A percentile compares a stretch with the other conserved stretches of the same genome.
These are phyloP conservation scores for Cnemophilus loriae DNA, from an alignment of 2,113 vertebrate species.

Conservation along the genomic window DNA sequence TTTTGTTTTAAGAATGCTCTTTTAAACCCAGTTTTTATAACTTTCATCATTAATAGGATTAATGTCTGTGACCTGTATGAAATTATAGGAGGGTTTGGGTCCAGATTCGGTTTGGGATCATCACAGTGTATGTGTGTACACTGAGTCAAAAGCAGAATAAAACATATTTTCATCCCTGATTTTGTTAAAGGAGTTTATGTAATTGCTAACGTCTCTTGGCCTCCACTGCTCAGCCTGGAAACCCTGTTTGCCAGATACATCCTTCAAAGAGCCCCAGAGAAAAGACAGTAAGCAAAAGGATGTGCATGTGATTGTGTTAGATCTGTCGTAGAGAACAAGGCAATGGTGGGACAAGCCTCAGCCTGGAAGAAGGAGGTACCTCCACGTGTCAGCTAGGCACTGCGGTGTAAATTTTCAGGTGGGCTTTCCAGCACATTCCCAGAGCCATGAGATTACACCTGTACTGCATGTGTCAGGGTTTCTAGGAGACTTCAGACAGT, in stretches of 20 bases:
- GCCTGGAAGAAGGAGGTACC: neutral
- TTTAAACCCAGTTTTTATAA: neutral
- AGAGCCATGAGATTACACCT: neutral
- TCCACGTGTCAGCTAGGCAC: rapidly evolving
- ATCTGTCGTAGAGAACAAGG: neutral
- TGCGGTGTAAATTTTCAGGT: neutral
- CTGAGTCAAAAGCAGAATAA: neutral
- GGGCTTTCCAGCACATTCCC: neutral
- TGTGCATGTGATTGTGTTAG: neutral
- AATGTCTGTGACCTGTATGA: neutral
- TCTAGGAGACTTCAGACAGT: neutral
- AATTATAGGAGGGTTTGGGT: neutral
- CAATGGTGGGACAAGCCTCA: neutral
- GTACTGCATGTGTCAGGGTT: neutral
- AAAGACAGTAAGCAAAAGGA: neutral
- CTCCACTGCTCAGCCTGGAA: neutral
- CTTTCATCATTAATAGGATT: neutral
- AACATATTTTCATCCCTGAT: neutral
- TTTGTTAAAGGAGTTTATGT: neutral
- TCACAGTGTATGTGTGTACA: rapidly evolving
- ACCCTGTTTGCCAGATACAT: neutral
- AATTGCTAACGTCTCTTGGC: neutral
- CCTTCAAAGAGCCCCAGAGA: neutral
- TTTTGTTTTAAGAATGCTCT: neutral
- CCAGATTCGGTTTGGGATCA: neutral